A percentile compares a stretch with the other conserved stretches of the same genome.
These are phyloP conservation scores for Enteromius thamalakanensis DNA, from an alignment of 2,797 vertebrate species.

Conservation along the genomic window DNA sequence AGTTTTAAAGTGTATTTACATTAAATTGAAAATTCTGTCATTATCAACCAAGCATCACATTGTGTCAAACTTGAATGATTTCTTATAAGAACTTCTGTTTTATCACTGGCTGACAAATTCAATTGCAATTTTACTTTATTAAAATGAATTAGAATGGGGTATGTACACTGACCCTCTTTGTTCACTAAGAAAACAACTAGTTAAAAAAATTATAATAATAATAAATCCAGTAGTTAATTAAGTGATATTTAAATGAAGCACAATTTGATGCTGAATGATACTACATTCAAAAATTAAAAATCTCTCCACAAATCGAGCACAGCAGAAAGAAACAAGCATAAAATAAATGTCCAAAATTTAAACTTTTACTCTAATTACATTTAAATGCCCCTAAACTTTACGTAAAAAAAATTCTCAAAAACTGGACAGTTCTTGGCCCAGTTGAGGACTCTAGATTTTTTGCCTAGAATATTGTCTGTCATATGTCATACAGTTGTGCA, in stretches of 20 bases:
- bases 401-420: background rate
- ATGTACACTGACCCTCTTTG: background rate
- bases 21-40: background rate
- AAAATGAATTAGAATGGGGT: background rate
- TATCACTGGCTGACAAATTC: background rate
- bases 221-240: background rate
- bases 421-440: background rate
- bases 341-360: too few relatives aligned
- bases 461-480: background rate
- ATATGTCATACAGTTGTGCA: background rate
- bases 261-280: too few relatives aligned
- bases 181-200: background rate
- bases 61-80: background rate
- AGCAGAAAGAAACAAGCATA: too few relatives aligned
- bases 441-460: background rate
- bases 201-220: background rate
- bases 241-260: background rate
- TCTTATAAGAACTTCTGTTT: background rate
- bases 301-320: background rate
- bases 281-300: background rate
- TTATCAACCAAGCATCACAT: background rate
- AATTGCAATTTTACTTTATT: conserved; percentile 1
- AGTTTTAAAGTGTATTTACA: background rate
- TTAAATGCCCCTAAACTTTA: background rate
- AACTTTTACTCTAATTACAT: too few relatives aligned